Percentiles rank a stretch among this genome's conserved stretches.
Conservation (phyloP, 2,113 vertebrate species). For the Brachionichthys hirsutus region DNA sequence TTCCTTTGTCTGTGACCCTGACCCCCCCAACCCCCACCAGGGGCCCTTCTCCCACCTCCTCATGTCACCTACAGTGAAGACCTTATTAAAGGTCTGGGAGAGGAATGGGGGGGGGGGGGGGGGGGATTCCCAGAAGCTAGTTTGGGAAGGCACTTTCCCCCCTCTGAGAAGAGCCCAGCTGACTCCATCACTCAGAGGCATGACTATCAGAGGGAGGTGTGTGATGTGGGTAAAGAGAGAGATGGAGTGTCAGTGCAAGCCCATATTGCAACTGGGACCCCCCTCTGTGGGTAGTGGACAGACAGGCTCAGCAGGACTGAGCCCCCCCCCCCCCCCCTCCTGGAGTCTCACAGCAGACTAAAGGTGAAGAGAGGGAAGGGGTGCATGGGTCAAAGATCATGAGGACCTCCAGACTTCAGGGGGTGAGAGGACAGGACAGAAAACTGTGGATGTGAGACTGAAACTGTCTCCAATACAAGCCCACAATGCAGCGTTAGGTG, state of each 20-base stretch:
- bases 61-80: slow-evolving; percentile 52
- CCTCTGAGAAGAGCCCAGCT: slow-evolving; percentile 47
- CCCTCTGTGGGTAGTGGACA: slow-evolving; percentile 18
- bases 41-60: slow-evolving; percentile 33
- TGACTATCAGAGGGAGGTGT: slow-evolving; percentile 10
- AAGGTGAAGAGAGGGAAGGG: slow-evolving; percentile 9
- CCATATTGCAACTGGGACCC: slow-evolving; percentile 44
- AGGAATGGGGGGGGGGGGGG: slow-evolving; percentile 14
- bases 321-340: too few species aligned
- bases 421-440: not conserved
- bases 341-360: slow-evolving; percentile 32
- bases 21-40: slow-evolving; percentile 23
- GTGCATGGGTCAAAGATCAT: slow-evolving; percentile 25
- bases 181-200: slow-evolving; percentile 61
- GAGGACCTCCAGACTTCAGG: slow-evolving; percentile 3
- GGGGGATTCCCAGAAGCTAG: slow-evolving; percentile 23
- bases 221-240: slow-evolving; percentile 20
- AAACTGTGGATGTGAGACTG: too few species aligned
- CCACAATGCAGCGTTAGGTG: too few species aligned
- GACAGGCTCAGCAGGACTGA: slow-evolving; percentile 29
- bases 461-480: too few species aligned
- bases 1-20: slow-evolving; percentile 45
- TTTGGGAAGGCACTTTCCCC: slow-evolving; percentile 24
- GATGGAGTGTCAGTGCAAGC: slow-evolving; percentile 25
- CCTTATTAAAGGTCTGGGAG: slow-evolving; percentile 50